phyloP scores from a whole-genome alignment of 2,888 invertebrate species.

The Amiota mariae region DNA sequence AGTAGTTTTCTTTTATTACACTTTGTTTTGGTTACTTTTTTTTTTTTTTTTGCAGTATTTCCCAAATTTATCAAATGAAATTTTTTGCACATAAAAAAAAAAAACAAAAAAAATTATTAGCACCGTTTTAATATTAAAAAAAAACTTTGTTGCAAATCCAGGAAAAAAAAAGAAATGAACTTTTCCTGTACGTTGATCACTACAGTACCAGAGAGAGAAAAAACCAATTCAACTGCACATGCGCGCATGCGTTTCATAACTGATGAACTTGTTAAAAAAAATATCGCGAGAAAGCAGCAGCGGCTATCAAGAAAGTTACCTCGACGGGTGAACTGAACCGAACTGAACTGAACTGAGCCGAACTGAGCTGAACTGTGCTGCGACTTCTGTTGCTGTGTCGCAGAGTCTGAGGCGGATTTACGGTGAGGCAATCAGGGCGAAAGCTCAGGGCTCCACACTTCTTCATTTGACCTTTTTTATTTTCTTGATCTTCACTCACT shows the following conservation, averaged over 20 bases:
- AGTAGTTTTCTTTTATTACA: not conserved
- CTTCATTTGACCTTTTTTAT: too few relatives aligned
- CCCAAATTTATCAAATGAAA: not conserved
- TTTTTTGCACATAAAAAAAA: not conserved
- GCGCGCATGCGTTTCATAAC: slow-evolving; percentile 66
- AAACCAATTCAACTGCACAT: slow-evolving; percentile 59
- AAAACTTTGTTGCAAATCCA: not conserved
- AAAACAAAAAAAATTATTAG: not conserved
- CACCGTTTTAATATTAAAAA: not conserved
- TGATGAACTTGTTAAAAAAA: slow-evolving; percentile 56
- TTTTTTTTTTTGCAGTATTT: not conserved
- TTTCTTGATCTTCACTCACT: too few relatives aligned
- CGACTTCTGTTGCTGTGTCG: too few relatives aligned
- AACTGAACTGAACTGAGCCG: too few relatives aligned
- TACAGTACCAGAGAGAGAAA: slow-evolving; percentile 37
- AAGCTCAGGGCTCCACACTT: too few relatives aligned
- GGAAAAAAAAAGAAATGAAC: slow-evolving; percentile 1
- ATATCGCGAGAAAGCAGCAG: slow-evolving; percentile 57
- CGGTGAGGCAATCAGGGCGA: too few relatives aligned
- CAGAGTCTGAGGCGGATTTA: too few relatives aligned
- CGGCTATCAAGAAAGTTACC: not conserved
- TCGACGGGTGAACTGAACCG: too few relatives aligned
- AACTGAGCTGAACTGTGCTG: too few relatives aligned
- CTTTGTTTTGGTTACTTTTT: slow-evolving; percentile 2
- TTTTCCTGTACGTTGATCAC: not conserved